Base-by-base conservation (phyloP, 2,888 invertebrate genomes). In the Cenopis cana region DNA sequence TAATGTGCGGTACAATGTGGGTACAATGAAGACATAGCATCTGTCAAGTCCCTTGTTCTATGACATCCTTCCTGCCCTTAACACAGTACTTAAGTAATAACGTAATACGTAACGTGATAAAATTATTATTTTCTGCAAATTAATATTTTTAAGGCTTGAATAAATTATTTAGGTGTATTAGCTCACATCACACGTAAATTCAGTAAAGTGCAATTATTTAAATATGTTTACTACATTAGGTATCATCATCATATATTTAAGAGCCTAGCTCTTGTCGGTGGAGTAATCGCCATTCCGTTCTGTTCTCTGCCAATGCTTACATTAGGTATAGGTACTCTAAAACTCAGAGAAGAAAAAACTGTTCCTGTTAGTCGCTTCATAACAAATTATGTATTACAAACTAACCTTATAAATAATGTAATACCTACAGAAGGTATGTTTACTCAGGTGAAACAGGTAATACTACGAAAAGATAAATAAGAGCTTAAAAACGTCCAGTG, bases 1-100 rank as follows among this genome's bases (percentile, higher is more conserved):
- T 64, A 64, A 54, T 64, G 24, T 24, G 6, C 12, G 38, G n/a
- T n/a, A n/a, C n/a, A n/a, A n/a, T n/a, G n/a, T n/a, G n/a, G n/a
- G n/a, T n/a, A 38, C 64, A 54, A 69, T 69, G 68, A 69, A 62
- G 68, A 69, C 36, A 55, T 62, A 69, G 55, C 33, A 20, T 55
- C 49, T 61, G 68, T 55, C 49, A 62, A 38, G 18, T 24, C 54
- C 18, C 55, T 56, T 46, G 55, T 65, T 46, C 65, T 29, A 56
- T 41, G 54, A 20, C 24, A 18, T 49, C 41, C 62, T 60, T 60
- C 68, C 68, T 69, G 68, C 54, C 8, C 52, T 18, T 50, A 59
- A 52, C 41, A 4, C 9, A 14, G 11, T 29, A 36, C n/a, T 49
- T 24, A 24, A 24, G 46, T 46, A 46, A 46, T 41, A 46, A 46